These are phyloP conservation scores for Lontra canadensis DNA, from an alignment of 2,113 vertebrate species.

Conservation along the genomic window DNA sequence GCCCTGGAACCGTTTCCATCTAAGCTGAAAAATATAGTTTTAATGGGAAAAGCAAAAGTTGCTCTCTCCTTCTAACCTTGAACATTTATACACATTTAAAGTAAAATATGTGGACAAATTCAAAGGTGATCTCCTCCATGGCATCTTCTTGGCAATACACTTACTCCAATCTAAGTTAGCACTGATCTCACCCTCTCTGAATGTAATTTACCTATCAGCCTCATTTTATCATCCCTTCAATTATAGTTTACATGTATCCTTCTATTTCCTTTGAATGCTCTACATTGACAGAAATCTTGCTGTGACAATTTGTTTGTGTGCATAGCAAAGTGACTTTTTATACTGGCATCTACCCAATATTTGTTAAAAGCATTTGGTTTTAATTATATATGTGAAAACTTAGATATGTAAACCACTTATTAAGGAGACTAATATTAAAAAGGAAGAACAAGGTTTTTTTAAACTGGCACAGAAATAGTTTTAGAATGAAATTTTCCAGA, in stretches of 20 bases:
- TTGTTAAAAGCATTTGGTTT: conserved; percentile 19
- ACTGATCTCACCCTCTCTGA: background rate
- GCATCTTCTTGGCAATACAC: background rate
- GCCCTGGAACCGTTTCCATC: conserved; percentile 80
- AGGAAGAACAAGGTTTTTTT: background rate
- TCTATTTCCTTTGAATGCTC: background rate
- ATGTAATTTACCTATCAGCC: conserved; percentile 25
- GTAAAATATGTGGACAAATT: conserved; percentile 7
- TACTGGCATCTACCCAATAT: background rate
- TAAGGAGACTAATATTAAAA: background rate
- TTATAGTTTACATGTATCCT: conserved; percentile 15
- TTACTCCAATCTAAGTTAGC: background rate
- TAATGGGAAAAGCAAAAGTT: conserved; percentile 74
- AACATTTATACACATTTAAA: conserved; percentile 53
- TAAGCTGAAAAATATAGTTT: conserved; percentile 81
- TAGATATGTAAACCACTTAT: background rate
- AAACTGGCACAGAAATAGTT: background rate
- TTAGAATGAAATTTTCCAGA: conserved; percentile 10
- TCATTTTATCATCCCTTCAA: conserved; percentile 14
- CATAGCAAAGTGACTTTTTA: background rate
- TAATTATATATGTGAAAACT: background rate
- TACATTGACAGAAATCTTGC: background rate
- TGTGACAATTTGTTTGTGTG: background rate
- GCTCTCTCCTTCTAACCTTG: conserved; percentile 72
- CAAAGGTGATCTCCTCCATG: background rate